phyloP scores from a whole-genome alignment of 92 coral and sea anemone species.

The Parazoanthus atlanticus region DNA sequence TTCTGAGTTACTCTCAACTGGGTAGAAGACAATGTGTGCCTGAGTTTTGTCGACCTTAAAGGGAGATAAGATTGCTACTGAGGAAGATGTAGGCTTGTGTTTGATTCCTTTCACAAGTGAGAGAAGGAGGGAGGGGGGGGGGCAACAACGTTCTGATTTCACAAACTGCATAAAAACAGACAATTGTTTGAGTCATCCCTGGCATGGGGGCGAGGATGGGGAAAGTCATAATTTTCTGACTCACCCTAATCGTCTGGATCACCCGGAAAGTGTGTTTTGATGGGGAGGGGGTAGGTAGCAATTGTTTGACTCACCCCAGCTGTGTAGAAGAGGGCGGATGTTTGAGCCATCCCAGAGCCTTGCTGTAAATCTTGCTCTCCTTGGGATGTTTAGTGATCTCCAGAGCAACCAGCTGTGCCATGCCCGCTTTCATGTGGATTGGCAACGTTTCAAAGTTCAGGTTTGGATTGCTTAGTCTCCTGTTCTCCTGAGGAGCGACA shows the following conservation, averaged over 20 bases:
- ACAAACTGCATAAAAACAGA: not conserved
- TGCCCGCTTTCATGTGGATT: constrained; percentile 91
- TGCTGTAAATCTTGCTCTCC: constrained; percentile 85
- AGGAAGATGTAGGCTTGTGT: not conserved
- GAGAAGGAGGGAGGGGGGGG: not conserved
- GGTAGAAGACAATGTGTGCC: too few species aligned
- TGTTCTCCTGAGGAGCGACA: constrained; percentile 65
- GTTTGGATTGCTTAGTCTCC: constrained; percentile 87
- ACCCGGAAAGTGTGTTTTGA: not conserved
- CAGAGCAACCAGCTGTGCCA: constrained; percentile 90
- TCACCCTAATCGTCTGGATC: not conserved
- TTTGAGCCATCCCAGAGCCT: constrained; percentile 89
- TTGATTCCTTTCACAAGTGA: not conserved
- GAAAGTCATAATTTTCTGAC: not conserved
- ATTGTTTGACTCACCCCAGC: constrained; percentile 76
- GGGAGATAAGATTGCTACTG: too few species aligned
- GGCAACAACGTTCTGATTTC: not conserved
- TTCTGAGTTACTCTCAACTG: too few species aligned
- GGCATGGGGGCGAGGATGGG: not conserved
- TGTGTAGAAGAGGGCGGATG: constrained; percentile 92
- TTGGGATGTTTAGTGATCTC: constrained; percentile 92
- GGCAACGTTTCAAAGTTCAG: constrained; percentile 86
- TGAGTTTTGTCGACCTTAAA: too few species aligned
- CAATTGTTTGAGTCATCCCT: not conserved
- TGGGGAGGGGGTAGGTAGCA: not conserved